Base-by-base conservation (phyloP, 2,888 invertebrate species). In the Spicauda simplicius region DNA sequence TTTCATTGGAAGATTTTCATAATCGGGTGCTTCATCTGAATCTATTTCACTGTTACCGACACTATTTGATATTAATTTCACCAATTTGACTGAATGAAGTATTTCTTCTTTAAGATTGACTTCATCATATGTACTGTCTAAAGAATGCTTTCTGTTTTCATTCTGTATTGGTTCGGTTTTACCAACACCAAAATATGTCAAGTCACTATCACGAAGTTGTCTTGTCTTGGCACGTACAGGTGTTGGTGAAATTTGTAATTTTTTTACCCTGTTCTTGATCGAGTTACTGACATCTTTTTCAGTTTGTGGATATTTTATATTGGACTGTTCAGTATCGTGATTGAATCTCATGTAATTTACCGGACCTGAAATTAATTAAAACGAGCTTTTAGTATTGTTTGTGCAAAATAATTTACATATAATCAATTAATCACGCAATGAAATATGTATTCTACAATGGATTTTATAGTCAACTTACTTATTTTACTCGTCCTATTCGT, bases 171-270 rank as follows among this genome's bases (percentile, higher is more conserved):
- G 66, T 14, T 16, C 90, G 77, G 69, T 69, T 52, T 81, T 79
- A 58, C 80, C 77, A 18, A 90, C 76, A 33, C 95, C 95, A 75
- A 95, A 95, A 77, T 94, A 95, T 69, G 94, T 94, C 57, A 95
- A 85, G 76, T 95, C 95, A 71, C 94, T 95, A 55, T 94, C 94
- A 69, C 94, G 88, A 53, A 95, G 83, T 80, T 94, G 92, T 72
- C 95, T 86, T 6, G 88, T 84, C 78, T 86, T 89, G 14, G 83
- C 73, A 73, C 81, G 85, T 25, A 73, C 76, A 68, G 79, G 79
- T 20, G 77, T 77, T 8, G 88, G 84, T 12, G 90, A 84, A 65
- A 80, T 76, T 72, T 84, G 80, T 62, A 84, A 72, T 11, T 72
- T 72, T 62, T 78, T 79, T 2, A 83, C 67, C 73, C 82, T 86